Percentiles rank a stretch among this genome's conserved stretches.
These are phyloP conservation scores for Geodia barretti DNA, from an alignment of 37 sponge, comb jelly and placozoan species.

Conservation along the genomic window DNA sequence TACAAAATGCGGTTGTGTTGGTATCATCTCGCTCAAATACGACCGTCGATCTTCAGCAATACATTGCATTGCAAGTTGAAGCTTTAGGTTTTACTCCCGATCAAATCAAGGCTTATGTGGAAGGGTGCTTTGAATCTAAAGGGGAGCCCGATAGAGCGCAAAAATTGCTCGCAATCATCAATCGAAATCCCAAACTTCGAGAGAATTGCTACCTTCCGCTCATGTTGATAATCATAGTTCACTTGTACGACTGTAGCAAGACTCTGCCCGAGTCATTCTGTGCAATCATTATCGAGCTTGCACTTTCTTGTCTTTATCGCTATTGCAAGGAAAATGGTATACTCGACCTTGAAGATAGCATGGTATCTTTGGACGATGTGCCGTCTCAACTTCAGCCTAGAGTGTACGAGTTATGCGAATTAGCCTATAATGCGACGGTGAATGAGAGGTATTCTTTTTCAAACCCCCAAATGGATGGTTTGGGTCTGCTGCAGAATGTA, in stretches of 20 bases:
- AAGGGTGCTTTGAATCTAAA: too few relatives aligned
- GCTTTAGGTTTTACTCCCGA: conserved; percentile 9
- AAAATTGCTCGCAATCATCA: not conserved
- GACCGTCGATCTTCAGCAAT: too few relatives aligned
- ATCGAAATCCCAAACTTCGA: not conserved
- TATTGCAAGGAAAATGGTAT: not conserved
- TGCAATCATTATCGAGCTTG: not conserved
- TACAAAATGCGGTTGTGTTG: conserved; percentile 28
- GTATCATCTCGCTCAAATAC: too few relatives aligned
- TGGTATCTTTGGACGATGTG: not conserved
- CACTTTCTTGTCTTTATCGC: not conserved
- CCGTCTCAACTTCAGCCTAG: not conserved
- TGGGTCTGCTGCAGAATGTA: not conserved
- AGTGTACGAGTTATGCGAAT: not conserved
- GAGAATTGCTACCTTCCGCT: not conserved
- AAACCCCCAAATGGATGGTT: not conserved
- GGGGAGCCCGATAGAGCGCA: too few relatives aligned
- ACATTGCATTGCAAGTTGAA: conserved; percentile 29
- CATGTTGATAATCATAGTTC: not conserved
- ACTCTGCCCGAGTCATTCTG: not conserved
- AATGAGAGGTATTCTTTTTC: not conserved
- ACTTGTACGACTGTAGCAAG: not conserved
- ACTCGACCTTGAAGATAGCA: not conserved
- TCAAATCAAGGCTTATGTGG: conserved; percentile 6
- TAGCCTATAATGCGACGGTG: not conserved